Base-by-base conservation (phyloP, 2,888 invertebrate species). In the Pemphredon lugubris region DNA sequence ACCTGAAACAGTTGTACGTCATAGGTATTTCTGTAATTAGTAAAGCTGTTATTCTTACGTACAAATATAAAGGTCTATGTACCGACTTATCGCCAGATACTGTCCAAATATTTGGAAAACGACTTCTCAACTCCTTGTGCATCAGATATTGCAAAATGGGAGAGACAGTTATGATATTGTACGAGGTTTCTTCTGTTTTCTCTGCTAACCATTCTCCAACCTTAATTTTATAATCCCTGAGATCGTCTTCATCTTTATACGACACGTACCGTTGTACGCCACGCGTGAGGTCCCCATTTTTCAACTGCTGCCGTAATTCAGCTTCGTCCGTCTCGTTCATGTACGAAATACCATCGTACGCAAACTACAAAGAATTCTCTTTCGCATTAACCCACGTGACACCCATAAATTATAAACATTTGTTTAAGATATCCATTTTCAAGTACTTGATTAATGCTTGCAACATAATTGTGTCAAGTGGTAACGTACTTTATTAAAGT, bases 401-500 rank as follows among this genome's bases (percentile, higher is more conserved):
- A 11, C 7, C 4, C 7, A 34, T n/a, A 4, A 11, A 7, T 5
- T 34, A 34, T 2, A 34, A 2, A 7, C 11, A 5, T 7, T 4
- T 11, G 11, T 2, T 6, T 7, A 34, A 11, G 11, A 34, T 11
- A 34, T 7, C 34, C 6, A 34, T 37, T 4, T 40, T 16, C 5
- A 13, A 20, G 34, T 39, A 55, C 26, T 48, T 16, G 16, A 40
- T 2, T 40, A 9, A 40, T 16, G 4, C 5, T 42, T n/a, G 34
- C 1, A 34, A n/a, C n/a, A n/a, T n/a, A n/a, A n/a, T n/a, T n/a
- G n/a, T n/a, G n/a, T n/a, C n/a, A n/a, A n/a, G n/a, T n/a, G n/a
- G n/a, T n/a, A 3, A 73, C 83, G 83, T 91, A 95, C 95, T 93
- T 95, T 94, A 88, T 95, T 95, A 85, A 95, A 96, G 90, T 96